A percentile compares a stretch with the other conserved stretches of the same genome.
Conservation (phyloP, 2,113 vertebrate genomes). For the Gila orcuttii region DNA sequence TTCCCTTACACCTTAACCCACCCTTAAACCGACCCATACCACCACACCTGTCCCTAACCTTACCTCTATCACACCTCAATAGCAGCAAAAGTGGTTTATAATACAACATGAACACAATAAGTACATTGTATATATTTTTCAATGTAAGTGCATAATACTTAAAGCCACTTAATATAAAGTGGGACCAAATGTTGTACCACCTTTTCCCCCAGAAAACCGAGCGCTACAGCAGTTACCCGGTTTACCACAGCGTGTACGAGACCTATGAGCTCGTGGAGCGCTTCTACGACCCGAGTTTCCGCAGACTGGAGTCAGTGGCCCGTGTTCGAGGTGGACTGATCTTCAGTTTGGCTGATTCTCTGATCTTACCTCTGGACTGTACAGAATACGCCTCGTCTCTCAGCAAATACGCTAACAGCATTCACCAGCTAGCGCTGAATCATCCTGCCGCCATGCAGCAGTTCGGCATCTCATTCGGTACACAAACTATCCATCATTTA, state of each 20-base stretch:
- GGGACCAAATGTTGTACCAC: no score
- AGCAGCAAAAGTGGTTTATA: no score
- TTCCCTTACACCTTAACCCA: no score
- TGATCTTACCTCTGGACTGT: slow-evolving; percentile 84
- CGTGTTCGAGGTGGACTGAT: slow-evolving; percentile 85
- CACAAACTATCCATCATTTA: background rate
- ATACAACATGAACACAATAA: no score
- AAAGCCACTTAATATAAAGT: no score
- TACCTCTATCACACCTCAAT: no score
- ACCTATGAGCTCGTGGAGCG: slow-evolving; percentile 91
- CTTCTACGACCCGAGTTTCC: slow-evolving; percentile 91
- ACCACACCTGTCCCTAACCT: no score
- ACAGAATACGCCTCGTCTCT: slow-evolving; percentile 85
- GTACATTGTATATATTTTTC: no score
- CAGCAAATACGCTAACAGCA: slow-evolving; percentile 78
- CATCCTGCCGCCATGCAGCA: slow-evolving; percentile 71
- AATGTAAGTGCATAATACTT: no score
- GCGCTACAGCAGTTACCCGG: slow-evolving; percentile 90
- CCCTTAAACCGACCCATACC: no score
- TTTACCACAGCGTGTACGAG: slow-evolving; percentile 94
- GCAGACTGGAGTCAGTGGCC: slow-evolving; percentile 82
- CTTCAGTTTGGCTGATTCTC: slow-evolving; percentile 85
- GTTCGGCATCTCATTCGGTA: slow-evolving; percentile 83
- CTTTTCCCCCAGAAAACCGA: slow-evolving; percentile 80
- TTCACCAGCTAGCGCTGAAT: slow-evolving; percentile 77